phyloP scores from a whole-genome alignment of 1,140 invertebrate genomes.

The Magallana gigas region DNA sequence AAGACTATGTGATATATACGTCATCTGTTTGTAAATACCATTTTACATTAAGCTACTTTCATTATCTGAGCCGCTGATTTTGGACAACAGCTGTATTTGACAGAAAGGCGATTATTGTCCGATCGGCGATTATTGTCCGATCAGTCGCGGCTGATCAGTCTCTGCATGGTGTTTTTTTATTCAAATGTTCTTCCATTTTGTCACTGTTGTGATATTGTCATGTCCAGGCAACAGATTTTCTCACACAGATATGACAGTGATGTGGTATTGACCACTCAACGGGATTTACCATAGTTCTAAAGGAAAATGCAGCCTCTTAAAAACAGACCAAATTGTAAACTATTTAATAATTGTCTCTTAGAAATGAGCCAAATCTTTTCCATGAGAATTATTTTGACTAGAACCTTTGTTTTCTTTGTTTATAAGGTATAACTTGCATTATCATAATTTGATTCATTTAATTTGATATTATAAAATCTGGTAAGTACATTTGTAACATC shows the following conservation, averaged over 20 bases:
- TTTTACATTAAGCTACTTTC: constrained; percentile 19
- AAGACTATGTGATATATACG: constrained; percentile 29
- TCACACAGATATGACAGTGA: neutral
- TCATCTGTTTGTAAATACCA: constrained; percentile 34
- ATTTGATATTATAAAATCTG: too few relatives aligned
- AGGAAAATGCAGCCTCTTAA: too few relatives aligned
- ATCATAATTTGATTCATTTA: too few relatives aligned
- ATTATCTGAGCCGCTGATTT: neutral
- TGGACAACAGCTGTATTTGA: neutral
- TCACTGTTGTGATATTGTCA: neutral
- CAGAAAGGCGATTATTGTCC: neutral
- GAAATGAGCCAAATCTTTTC: too few relatives aligned
- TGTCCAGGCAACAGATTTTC: constrained; percentile 12
- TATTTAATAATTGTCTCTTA: too few relatives aligned
- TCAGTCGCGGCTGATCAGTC: neutral
- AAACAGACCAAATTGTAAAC: too few relatives aligned
- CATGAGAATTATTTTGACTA: too few relatives aligned
- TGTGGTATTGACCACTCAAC: too few relatives aligned
- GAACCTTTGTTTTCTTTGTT: too few relatives aligned
- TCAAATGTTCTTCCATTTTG: constrained; percentile 14
- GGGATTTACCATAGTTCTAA: too few relatives aligned
- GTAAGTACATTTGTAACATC: too few relatives aligned
- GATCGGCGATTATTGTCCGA: neutral
- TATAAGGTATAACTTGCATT: too few relatives aligned
- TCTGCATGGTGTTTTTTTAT: constrained; percentile 21